Conservation (phyloP, 2,797 vertebrate species). For the Enteromius mattozi region DNA sequence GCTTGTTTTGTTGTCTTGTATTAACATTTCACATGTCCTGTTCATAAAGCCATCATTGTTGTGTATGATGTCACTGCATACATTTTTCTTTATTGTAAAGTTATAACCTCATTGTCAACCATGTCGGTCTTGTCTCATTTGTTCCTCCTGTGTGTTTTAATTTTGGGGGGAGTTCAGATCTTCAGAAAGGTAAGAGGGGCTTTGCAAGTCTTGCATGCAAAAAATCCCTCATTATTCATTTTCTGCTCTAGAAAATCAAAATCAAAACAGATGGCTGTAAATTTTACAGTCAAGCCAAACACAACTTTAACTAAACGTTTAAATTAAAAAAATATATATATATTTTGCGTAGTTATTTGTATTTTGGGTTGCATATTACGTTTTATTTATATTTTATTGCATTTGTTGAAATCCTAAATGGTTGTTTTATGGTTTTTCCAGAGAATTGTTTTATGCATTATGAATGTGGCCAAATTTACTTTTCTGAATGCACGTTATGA, state of each 20-base stretch:
- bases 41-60: conserved; percentile 21
- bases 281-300: neutral
- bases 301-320: neutral
- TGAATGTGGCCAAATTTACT: conserved; percentile 24
- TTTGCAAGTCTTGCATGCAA: conserved; percentile 80
- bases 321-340: neutral
- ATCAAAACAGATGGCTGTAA: neutral
- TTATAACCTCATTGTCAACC: conserved; percentile 41
- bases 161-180: conserved; percentile 87
- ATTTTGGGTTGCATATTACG: conserved; percentile 5
- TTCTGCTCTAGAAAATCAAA: neutral
- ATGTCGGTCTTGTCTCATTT: conserved; percentile 33
- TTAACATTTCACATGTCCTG: conserved; percentile 1
- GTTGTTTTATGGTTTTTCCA: neutral
- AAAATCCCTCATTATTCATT: conserved; percentile 28
- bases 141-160: conserved; percentile 87
- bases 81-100: conserved; percentile 31
- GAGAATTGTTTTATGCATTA: conserved; percentile 38
- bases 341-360: neutral
- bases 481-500: conserved; percentile 40
- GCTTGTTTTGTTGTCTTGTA: conserved; percentile 6
- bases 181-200: conserved; percentile 94
- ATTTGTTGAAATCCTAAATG: conserved; percentile 12
- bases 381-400: neutral
- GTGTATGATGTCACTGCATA: conserved; percentile 39